These are phyloP conservation scores for Remorina albescens DNA, from an alignment of 2,797 vertebrate genomes.

Conservation along the genomic window DNA sequence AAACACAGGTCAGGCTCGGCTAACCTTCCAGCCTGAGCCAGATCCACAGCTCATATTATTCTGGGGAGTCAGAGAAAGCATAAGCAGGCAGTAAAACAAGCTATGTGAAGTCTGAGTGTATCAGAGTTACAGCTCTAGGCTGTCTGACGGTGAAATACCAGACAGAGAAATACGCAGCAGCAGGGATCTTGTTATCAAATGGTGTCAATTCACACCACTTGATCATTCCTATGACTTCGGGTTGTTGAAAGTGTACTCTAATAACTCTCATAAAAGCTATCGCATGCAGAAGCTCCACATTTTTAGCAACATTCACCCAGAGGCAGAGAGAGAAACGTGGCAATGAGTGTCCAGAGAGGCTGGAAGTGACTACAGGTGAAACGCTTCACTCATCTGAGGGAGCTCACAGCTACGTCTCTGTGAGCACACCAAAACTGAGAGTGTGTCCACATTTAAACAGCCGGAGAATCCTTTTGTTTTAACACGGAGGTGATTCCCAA, in stretches of 20 bases:
- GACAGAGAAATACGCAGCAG: conserved; percentile 42
- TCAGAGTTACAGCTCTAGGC: conserved; percentile 30
- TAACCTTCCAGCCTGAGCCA: conserved; percentile 31
- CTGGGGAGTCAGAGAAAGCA: conserved; percentile 43
- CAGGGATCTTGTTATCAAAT: conserved; percentile 3
- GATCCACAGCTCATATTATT: conserved; percentile 61
- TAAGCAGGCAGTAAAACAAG: conserved; percentile 57
- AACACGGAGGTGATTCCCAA: neutral
- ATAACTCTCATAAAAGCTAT: neutral
- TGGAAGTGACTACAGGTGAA: neutral
- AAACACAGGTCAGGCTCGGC: conserved; percentile 41
- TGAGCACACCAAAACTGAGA: neutral
- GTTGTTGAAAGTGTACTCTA: neutral
- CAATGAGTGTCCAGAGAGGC: neutral
- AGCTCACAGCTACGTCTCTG: neutral
- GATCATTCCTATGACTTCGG: neutral
- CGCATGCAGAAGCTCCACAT: neutral
- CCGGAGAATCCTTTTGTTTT: too few relatives aligned
- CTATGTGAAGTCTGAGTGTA: conserved; percentile 33
- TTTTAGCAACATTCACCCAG: neutral
- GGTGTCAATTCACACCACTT: neutral
- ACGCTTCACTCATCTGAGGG: neutral
- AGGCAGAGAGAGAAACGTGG: neutral
- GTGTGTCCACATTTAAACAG: neutral
- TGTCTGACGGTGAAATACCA: conserved; percentile 39